phyloP scores from a whole-genome alignment of 2,888 invertebrate genomes.

The Platerodrilus igneus region DNA sequence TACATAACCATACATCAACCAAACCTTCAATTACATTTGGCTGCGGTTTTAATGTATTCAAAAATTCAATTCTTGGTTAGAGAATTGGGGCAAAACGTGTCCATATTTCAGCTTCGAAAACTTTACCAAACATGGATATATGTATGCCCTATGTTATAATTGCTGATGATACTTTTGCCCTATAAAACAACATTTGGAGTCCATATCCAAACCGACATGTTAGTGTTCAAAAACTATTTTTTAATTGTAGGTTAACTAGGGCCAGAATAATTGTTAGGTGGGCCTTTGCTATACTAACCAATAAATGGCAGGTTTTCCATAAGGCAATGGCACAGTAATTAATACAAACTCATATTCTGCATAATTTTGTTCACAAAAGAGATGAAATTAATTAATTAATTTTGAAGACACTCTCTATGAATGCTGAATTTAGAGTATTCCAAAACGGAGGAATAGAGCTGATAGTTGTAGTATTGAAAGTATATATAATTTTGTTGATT shows the following conservation, averaged over 20 bases:
- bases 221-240: constrained; percentile 23
- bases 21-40: too few species aligned
- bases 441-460: constrained; percentile 5
- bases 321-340: constrained; percentile 18
- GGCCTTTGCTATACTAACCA: constrained; percentile 29
- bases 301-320: constrained; percentile 32
- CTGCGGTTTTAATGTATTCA: constrained; percentile 24
- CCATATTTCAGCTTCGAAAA: constrained; percentile 25
- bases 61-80: too few species aligned
- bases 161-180: constrained; percentile 33
- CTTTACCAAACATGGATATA: constrained; percentile 21
- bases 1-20: too few species aligned
- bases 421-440: constrained; percentile 6
- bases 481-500: constrained; percentile 26
- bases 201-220: constrained; percentile 31
- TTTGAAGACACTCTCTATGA: constrained; percentile 6
- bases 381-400: constrained; percentile 11
- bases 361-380: constrained; percentile 10
- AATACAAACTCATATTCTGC: constrained; percentile 26
- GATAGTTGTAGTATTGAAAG: constrained; percentile 8
- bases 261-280: constrained; percentile 29
- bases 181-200: constrained; percentile 30
- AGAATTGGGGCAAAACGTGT: too few species aligned
- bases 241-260: constrained; percentile 27
- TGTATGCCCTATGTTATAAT: constrained; percentile 28